Evolutionary conservation across 2,888 invertebrate species (phyloP).

Genomic region (Leucophora obtusa): DNA sequence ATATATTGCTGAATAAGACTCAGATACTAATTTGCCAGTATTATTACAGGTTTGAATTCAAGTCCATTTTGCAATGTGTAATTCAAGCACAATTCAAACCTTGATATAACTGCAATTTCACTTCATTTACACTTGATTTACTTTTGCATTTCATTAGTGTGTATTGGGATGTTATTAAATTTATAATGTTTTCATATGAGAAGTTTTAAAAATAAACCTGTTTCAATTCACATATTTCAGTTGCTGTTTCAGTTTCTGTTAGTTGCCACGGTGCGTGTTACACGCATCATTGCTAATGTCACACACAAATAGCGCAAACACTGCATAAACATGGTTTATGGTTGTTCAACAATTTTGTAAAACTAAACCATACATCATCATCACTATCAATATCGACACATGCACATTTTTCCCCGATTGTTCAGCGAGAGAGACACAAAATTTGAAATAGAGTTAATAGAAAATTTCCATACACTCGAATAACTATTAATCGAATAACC

Average conservation of each 20-base stretch:
- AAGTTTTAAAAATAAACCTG: not conserved
- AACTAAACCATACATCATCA: constrained; percentile 43
- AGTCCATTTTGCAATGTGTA: no score
- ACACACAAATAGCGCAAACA: constrained; percentile 34
- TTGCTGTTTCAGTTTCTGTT: no score
- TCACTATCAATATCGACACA: not conserved
- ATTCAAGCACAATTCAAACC: no score
- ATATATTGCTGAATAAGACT: no score
- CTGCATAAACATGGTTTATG: constrained; percentile 42
- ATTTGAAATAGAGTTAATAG: no score
- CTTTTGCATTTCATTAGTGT: no score
- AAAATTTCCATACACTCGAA: no score
- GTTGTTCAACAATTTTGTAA: constrained; percentile 51
- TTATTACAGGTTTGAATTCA: no score
- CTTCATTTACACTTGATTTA: no score
- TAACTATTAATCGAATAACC: not conserved
- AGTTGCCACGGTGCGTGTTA: constrained; percentile 36
- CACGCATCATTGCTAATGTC: constrained; percentile 55
- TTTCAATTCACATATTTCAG: constrained; percentile 6
- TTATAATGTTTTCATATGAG: not conserved
- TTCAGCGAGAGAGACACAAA: not conserved
- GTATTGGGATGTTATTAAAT: not conserved
- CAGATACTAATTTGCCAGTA: no score
- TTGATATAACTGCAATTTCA: no score
- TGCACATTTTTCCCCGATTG: constrained; percentile 43